Base-by-base conservation (phyloP, 2,888 invertebrate genomes). In the Schizotus pectinicornis region DNA sequence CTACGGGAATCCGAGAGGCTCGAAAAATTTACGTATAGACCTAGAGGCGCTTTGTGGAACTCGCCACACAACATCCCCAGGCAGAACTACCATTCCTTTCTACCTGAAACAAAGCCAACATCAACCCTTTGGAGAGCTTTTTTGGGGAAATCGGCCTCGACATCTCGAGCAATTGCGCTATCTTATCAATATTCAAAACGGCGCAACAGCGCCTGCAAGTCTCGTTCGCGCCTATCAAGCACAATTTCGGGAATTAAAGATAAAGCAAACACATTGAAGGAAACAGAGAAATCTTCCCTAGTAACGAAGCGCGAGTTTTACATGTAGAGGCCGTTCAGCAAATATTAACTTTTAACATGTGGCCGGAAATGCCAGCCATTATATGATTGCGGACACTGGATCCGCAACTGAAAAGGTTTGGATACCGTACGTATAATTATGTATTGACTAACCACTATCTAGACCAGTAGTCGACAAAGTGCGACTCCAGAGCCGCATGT, bases 61-160 rank as follows among this genome's bases (percentile, higher is more conserved):
- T 81, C 81, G 67, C 82, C 81, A 79, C 81, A 81, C 81, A 82
- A 81, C 82, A 82, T 82, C 77, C 80, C 80, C 76, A 70, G 68
- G 70, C 72, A 71, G 72, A 71, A 71, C 67, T 67, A 64, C 68
- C 71, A 76, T 74, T 73, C 69, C 73, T 73, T 70, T 71, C 72
- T 74, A 77, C 77, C 79, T 80, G 71, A 6, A 74, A 70, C 54
- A 61, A 71, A 67, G 50, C 62, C 63, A 66, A 52, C 50, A 59
- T 46, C 22, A 36, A 14, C 7, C 13, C 30, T 39, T 47, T 37
- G 35, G 31, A 35, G 9, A 47, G 6, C 3, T 8, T 9, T 9
- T 35, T 9, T 3, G n/a, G n/a, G 11, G 11, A n/a, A 35, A 35
- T 35, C n/a, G 11, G 11, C 11, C 9, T 6, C 11, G 36, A 9